Conservation (phyloP, 2,113 vertebrate genomes). For the Gobio gobio region DNA sequence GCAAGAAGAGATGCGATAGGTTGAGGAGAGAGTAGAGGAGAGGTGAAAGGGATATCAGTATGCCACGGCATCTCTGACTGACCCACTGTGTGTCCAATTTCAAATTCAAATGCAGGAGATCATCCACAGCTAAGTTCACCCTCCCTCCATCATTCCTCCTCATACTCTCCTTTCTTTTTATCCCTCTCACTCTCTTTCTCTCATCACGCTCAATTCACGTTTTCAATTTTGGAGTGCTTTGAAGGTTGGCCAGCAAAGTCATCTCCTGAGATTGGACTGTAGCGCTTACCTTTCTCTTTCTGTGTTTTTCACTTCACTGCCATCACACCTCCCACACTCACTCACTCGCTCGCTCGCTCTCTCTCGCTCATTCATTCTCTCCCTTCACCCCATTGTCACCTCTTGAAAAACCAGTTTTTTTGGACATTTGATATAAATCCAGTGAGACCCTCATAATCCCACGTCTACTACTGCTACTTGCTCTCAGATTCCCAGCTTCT, state of each 20-base stretch:
- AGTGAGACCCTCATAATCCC: constrained; percentile 34
- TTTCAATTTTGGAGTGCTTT: constrained; percentile 40
- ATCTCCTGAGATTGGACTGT: constrained; percentile 42
- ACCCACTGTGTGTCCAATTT: constrained; percentile 18
- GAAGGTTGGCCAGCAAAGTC: constrained; percentile 44
- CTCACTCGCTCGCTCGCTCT: neutral
- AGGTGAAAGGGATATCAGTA: neutral
- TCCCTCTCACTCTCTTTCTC: constrained; percentile 13
- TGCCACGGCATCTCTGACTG: neutral
- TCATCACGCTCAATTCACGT: constrained; percentile 15
- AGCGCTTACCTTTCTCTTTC: constrained; percentile 37
- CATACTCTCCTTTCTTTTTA: neutral
- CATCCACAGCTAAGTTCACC: constrained; percentile 6
- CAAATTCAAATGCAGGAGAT: constrained; percentile 25
- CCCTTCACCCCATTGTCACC: constrained; percentile 21
- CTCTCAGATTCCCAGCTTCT: neutral
- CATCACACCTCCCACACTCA: constrained; percentile 2
- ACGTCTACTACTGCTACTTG: neutral
- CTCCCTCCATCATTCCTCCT: neutral
- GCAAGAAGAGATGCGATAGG: neutral
- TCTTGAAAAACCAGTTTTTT: constrained; percentile 25
- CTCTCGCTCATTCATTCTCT: constrained; percentile 5
- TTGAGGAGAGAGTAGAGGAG: neutral
- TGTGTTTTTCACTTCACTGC: constrained; percentile 35
- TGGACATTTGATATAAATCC: constrained; percentile 42